A percentile compares a stretch with the other conserved stretches of the same genome.
Evolutionary conservation across 2,888 invertebrate species (phyloP).

Genomic region (Tethea ocularis): DNA sequence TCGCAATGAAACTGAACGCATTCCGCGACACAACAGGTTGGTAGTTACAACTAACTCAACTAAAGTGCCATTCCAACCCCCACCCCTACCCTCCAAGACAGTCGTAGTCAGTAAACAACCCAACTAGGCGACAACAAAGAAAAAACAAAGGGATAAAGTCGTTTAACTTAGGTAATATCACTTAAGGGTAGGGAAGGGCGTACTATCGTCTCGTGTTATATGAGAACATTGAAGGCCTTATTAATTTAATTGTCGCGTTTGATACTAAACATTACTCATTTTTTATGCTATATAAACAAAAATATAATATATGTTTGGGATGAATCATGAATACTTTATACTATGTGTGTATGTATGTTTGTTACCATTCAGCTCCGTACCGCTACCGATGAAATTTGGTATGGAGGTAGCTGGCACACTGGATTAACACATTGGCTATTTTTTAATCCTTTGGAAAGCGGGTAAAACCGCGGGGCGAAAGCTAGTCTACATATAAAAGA

Average conservation of each 20-base stretch:
- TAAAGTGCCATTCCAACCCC: conserved; percentile 11
- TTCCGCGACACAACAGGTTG: not conserved
- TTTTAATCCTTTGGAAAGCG: no score
- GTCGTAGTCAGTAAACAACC: conserved; percentile 29
- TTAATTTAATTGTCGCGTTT: not conserved
- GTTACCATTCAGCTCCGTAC: no score
- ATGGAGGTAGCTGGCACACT: no score
- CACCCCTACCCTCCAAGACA: conserved; percentile 19
- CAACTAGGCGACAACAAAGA: conserved; percentile 21
- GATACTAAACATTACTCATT: not conserved
- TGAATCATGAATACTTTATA: no score
- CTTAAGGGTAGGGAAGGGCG: conserved; percentile 21
- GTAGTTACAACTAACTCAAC: not conserved
- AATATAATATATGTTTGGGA: no score
- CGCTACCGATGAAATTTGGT: no score
- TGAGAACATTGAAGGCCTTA: not conserved
- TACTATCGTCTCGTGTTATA: not conserved
- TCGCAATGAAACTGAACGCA: not conserved
- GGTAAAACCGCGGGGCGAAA: no score
- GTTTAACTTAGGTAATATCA: conserved; percentile 38
- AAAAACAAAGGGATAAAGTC: conserved; percentile 30
- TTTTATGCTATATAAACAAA: not conserved
- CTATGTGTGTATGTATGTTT: no score
- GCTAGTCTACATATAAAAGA: no score
- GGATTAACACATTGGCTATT: no score